Base-by-base conservation (phyloP, 2,888 invertebrate genomes). In the Epinotia demarniana region DNA sequence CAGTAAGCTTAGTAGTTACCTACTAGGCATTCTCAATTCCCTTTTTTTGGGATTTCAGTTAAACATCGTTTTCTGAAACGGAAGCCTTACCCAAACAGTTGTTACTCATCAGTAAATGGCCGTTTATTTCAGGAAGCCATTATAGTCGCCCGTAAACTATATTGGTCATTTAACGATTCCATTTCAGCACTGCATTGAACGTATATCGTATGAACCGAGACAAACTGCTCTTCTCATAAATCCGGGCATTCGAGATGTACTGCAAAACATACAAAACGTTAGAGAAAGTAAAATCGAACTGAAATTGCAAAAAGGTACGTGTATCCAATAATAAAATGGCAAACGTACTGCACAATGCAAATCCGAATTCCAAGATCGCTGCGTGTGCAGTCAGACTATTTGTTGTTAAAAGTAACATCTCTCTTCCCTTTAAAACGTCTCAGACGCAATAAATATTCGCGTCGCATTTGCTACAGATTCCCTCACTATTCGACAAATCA, bases 401-500 rank as follows among this genome's bases (percentile, higher is more conserved):
- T 64, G 43, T 75, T 71, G 58, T 75, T 66, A 57, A 62, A 68
- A 71, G 55, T 33, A 63, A 69, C 68, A 69, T 73, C 63, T 76
- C 63, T 69, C 61, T 58, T 62, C 75, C 69, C 23, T 72, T 68
- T 75, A 73, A 72, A 39, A 39, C 39, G 62, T 76, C 73, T 46
- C 73, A 76, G 72, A 67, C 75, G 71, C 68, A 72, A 72, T 67
- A 73, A 66, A 71, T 62, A 71, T 76, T 72, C 57, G 69, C 70
- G 46, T 67, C 69, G 70, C 74, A 69, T 71, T 79, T 77, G 78
- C 78, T 81, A 81, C 85, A 87, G 86, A 87, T 87, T 89, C 85
- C 80, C 80, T 79, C 81, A 80, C 67, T 53, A 84, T 80, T 81
- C 80, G 83, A 83, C 85, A 85, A 88, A 86, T 85, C 86, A 87